Evolutionary conservation across 2,113 vertebrate species (phyloP), one percentile per base, ranked within the genome.

Genomic region (Macquaria ambigua): DNA sequence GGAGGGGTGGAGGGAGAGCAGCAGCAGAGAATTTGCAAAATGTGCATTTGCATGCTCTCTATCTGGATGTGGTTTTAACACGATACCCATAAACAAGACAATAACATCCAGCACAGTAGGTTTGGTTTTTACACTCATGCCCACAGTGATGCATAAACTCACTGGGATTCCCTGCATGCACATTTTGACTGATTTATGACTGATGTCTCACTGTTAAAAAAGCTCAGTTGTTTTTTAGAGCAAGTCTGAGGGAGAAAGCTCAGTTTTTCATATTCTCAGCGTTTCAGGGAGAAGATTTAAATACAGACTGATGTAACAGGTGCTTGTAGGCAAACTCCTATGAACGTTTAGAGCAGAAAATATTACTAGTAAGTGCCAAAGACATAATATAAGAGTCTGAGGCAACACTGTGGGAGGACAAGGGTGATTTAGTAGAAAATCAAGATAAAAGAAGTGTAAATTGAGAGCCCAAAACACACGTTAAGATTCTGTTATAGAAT

Each of bases 21-120:
- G 28, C 73, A 74, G 50, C 25, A 77, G 62, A 68, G 82, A 41
- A 88, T 83, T 88, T 84, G 66, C 83, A 70, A 89, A 91, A 77
- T 82, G 56, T n/a, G 6, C 20, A 77, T 88, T 77, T 87, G 52
- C 88, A 85, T 74, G 86, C 21, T 50, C 12, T 15, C 18, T 69
- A 63, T 85, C 68, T 86, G 83, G 55, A 77, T 83, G 88, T 75
- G 82, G 81, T 58, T 74, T 82, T 11, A 34, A 73, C 63, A 87
- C 8, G 1, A 53, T 16, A 9, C 9, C 15, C 43, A 78, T 12
- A 71, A 84, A 68, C 46, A 71, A 58, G 37, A 28, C 46, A 81
- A 63, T 12, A 75, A 59, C 73, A 68, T 70, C 52, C 53, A 77
- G 21, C 16, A 31, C 21, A 37, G 25, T 11, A 15, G 21, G 6